These are phyloP conservation scores for Nasonovia ribisnigri DNA, from an alignment of 2,888 invertebrate genomes.

Conservation along the genomic window DNA sequence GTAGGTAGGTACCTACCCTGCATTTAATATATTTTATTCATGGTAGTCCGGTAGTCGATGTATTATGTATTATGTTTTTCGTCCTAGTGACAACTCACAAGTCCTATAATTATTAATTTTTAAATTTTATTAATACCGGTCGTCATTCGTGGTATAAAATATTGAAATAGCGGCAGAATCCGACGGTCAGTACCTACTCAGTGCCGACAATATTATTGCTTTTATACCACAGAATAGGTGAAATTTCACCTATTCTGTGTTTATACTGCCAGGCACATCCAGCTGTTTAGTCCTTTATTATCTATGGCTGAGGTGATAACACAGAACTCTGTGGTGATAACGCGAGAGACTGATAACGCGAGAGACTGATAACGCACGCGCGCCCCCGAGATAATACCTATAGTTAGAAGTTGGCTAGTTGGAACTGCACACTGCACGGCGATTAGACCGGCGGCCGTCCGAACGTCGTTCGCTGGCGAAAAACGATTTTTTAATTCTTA, in stretches of 20 bases:
- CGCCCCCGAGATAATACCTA: background rate
- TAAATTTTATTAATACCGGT: background rate
- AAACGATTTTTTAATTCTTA: background rate
- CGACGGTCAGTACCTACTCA: background rate
- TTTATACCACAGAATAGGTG: no score
- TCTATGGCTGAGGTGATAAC: no score
- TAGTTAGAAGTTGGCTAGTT: background rate
- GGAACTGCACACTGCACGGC: background rate
- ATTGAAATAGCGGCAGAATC: background rate
- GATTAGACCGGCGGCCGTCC: background rate
- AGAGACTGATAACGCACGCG: background rate
- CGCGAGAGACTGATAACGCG: background rate
- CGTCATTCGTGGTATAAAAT: background rate
- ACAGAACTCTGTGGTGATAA: no score
- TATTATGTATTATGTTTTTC: background rate
- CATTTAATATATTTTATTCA: background rate
- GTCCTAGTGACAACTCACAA: background rate
- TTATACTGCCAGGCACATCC: background rate
- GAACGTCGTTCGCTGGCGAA: background rate
- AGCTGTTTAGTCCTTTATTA: background rate
- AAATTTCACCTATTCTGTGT: no score
- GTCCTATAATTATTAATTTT: background rate
- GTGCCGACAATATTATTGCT: background rate
- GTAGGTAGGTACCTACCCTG: background rate
- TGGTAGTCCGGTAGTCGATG: background rate